Percentiles rank a stretch among this genome's conserved stretches.
Conservation (phyloP, 92 coral and sea anemone species). For the Parazoanthus darwini region DNA sequence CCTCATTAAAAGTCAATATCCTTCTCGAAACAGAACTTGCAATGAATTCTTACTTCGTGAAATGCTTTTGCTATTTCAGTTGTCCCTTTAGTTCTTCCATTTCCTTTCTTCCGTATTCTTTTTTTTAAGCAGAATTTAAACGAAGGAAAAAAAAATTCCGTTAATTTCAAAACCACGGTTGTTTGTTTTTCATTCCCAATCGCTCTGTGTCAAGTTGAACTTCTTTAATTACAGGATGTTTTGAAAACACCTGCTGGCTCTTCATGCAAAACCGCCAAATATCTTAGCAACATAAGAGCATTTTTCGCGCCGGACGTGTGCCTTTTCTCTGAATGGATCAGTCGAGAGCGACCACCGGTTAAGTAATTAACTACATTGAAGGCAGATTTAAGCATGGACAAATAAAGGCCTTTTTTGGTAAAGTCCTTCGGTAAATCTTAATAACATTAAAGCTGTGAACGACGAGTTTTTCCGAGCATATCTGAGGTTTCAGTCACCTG, state of each 20-base stretch:
- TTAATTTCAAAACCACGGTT: not conserved
- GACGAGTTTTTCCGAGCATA: not conserved
- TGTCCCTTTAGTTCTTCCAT: not conserved
- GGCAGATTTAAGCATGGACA: not conserved
- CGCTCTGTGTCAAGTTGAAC: not conserved
- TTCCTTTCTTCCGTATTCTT: not conserved
- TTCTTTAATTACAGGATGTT: not conserved
- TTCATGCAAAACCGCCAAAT: not conserved
- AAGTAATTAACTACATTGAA: not conserved
- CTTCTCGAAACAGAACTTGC: not conserved
- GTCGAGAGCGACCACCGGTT: not conserved
- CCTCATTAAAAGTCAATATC: not conserved
- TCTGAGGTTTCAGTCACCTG: not conserved
- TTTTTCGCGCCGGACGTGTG: not conserved
- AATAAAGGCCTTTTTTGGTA: not conserved
- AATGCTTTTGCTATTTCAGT: not conserved
- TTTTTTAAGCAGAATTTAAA: too few species aligned
- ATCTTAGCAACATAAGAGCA: not conserved
- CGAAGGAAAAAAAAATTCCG: too few species aligned
- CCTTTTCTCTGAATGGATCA: not conserved
- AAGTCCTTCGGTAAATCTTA: not conserved
- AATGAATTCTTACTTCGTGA: not conserved
- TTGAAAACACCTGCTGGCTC: not conserved
- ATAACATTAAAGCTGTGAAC: not conserved
- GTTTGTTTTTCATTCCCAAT: not conserved